phyloP scores from a whole-genome alignment of 2,888 invertebrate species.

The Pandemis heparana region DNA sequence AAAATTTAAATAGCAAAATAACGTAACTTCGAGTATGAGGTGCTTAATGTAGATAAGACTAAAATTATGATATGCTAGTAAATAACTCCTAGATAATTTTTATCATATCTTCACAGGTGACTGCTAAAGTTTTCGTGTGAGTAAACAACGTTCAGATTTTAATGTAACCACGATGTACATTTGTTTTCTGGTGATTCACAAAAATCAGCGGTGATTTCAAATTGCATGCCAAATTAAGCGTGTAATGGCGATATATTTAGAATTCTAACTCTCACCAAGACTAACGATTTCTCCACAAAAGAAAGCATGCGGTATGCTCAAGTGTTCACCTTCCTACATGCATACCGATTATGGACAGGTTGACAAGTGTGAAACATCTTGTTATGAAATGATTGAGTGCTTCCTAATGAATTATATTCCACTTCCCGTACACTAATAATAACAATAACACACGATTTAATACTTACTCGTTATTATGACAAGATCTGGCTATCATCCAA shows the following conservation, averaged over 20 bases:
- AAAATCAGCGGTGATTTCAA: conserved; percentile 4
- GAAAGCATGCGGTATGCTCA: conserved; percentile 47
- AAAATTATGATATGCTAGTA: conserved; percentile 12
- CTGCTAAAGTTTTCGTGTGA: neutral
- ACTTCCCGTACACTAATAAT: conserved; percentile 10
- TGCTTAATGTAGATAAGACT: conserved; percentile 5
- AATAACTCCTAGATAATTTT: conserved; percentile 16
- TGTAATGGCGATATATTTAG: conserved; percentile 41
- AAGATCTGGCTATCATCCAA: conserved; percentile 33
- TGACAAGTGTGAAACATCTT: conserved; percentile 26
- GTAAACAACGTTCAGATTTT: neutral
- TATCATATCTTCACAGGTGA: conserved; percentile 7
- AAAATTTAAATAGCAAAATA: neutral
- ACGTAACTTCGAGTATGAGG: neutral
- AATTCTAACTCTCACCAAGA: conserved; percentile 54
- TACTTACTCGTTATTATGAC: conserved; percentile 14
- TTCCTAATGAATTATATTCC: conserved; percentile 5
- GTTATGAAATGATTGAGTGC: conserved; percentile 12
- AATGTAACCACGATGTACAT: neutral
- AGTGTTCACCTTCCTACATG: conserved; percentile 36
- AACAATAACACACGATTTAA: neutral
- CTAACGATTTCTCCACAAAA: conserved; percentile 56
- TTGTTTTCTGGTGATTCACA: neutral
- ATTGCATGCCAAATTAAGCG: conserved; percentile 18
- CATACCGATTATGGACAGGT: conserved; percentile 22